A percentile compares a stretch with the other conserved stretches of the same genome.
These are phyloP conservation scores for Tyto alba DNA, from an alignment of 2,113 vertebrate species.

Conservation along the genomic window DNA sequence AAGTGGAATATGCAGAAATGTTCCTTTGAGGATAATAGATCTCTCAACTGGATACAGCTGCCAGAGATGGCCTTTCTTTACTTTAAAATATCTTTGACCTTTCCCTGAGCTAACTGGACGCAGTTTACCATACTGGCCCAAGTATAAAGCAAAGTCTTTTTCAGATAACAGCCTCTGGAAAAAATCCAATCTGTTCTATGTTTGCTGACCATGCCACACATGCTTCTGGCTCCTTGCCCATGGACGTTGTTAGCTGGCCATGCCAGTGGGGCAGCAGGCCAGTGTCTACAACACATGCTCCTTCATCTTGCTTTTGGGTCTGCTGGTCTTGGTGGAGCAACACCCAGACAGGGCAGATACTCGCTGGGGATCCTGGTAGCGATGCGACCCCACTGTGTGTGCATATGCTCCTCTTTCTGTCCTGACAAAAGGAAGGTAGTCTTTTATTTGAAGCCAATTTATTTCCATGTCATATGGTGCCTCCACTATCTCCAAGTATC, in stretches of 20 bases:
- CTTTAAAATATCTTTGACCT: conserved; percentile 57
- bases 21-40: conserved; percentile 29
- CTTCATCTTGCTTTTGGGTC: not conserved
- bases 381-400: not conserved
- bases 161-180: not conserved
- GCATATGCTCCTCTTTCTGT: not conserved
- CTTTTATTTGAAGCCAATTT: not conserved
- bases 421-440: not conserved
- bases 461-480: not conserved
- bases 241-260: not conserved
- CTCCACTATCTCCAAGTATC: not conserved
- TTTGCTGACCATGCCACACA: not conserved
- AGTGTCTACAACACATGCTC: rapidly evolving
- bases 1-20: conserved; percentile 22
- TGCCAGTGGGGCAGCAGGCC: not conserved
- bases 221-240: not conserved
- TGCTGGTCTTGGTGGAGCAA: not conserved
- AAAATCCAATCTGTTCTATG: not conserved
- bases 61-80: conserved; percentile 43
- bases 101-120: conserved; percentile 43
- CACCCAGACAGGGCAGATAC: not conserved
- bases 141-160: conserved; percentile 20
- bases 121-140: conserved; percentile 25
- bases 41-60: conserved; percentile 41
- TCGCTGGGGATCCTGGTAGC: not conserved